phyloP scores from a whole-genome alignment of 2,797 vertebrate genomes.

The Etheostoma nigrum region DNA sequence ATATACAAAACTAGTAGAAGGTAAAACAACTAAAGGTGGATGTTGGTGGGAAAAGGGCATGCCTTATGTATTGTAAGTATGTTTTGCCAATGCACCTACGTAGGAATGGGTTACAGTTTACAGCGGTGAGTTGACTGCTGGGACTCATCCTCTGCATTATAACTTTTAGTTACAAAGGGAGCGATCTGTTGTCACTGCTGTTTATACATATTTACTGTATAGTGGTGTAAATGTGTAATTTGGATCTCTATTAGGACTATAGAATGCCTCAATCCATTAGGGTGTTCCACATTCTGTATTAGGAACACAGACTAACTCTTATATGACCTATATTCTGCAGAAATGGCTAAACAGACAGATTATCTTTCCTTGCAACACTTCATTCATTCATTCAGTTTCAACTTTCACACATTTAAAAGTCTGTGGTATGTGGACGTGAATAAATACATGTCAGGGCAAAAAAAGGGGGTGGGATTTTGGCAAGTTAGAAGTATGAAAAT shows the following conservation, averaged over 20 bases:
- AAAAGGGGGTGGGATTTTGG: slow-evolving; percentile 18
- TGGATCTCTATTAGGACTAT: neutral
- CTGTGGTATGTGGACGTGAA: fast-evolving
- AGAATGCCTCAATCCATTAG: neutral
- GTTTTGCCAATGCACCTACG: slow-evolving; percentile 26
- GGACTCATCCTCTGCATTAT: neutral
- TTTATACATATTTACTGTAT: neutral
- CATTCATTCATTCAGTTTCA: neutral
- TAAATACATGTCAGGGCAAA: slow-evolving; percentile 13
- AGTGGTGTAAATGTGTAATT: neutral
- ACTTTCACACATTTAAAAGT: neutral
- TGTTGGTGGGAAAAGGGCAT: neutral
- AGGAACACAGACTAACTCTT: neutral
- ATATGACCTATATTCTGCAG: too few species aligned
- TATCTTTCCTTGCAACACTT: neutral
- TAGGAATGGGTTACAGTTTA: slow-evolving; percentile 69
- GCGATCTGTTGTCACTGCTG: neutral
- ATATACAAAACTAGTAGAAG: too few species aligned
- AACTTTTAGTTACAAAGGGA: neutral
- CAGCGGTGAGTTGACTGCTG: slow-evolving; percentile 69
- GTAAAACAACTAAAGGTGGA: neutral
- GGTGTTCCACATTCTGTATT: too few species aligned
- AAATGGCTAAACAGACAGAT: neutral
- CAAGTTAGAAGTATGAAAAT: neutral
- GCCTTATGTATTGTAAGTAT: too few species aligned